These are phyloP conservation scores for Toxotes jaculatrix DNA, from an alignment of 2,113 vertebrate species.

Conservation along the genomic window DNA sequence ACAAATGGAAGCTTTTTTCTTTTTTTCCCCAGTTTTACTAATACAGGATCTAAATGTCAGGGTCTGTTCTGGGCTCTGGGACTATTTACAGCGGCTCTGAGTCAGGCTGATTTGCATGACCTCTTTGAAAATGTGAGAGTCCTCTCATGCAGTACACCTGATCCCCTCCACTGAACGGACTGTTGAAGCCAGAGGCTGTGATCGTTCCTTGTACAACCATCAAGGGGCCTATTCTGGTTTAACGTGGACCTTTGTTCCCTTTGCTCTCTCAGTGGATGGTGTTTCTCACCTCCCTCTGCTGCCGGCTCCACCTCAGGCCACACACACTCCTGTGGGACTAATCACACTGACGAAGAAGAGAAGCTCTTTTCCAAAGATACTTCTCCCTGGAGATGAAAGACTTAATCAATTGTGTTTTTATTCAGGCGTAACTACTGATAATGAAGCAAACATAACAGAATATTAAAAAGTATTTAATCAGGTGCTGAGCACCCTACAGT, in stretches of 20 bases:
- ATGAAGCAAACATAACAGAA: constrained; percentile 16
- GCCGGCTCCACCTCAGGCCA: constrained; percentile 43
- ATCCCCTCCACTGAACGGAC: constrained; percentile 27
- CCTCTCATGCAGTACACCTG: constrained; percentile 28
- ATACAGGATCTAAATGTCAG: neutral
- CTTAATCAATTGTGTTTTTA: constrained; percentile 54
- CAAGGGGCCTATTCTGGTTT: constrained; percentile 35
- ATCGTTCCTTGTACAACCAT: constrained; percentile 44
- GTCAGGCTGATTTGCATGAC: constrained; percentile 9
- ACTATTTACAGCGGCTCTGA: constrained; percentile 14
- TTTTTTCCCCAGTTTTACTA: neutral
- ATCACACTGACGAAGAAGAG: constrained; percentile 43
- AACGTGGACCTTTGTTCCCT: constrained; percentile 31
- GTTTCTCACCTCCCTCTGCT: constrained; percentile 37
- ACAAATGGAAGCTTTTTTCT: neutral
- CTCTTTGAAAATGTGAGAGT: constrained; percentile 15
- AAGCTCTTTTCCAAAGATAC: constrained; percentile 32
- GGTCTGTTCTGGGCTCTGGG: neutral
- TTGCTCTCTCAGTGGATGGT: constrained; percentile 19
- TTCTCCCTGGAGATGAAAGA: constrained; percentile 51
- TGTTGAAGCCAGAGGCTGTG: constrained; percentile 49
- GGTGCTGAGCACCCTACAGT: neutral
- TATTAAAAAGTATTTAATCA: constrained; percentile 8
- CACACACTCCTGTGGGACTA: constrained; percentile 50
- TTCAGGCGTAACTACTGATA: constrained; percentile 22